Evolutionary conservation across 2,888 invertebrate genomes (phyloP), one percentile per base, ranked within the genome.

Genomic region (Deilephila porcellus): DNA sequence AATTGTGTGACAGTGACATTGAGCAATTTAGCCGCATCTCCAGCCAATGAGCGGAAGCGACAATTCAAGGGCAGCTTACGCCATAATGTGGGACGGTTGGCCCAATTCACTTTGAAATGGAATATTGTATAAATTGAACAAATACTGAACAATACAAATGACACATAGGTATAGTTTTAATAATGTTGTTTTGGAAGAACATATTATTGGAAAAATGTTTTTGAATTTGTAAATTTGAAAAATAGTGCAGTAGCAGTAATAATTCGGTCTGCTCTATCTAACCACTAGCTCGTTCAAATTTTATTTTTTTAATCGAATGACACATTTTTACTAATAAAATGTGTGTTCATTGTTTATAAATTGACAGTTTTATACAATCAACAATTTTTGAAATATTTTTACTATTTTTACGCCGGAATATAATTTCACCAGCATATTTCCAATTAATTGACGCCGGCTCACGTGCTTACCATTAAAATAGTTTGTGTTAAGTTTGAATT

Each of bases 401-500:
- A 25, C 17, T 8, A 19, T 60, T 45, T 52, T 14, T 25, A 6
- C 4, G 56, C 4, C 17, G 4, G n/a, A 1, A 56, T 56, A n/a
- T 56, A n/a, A 56, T 56, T 56, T 56, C 17, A 56, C 5, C 56
- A n/a, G 17, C 25, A 52, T 52, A 52, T 67, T 52, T 52, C 11
- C 52, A 45, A 45, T 67, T 29, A 67, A 45, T 52, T 52, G 17
- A 19, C 25, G 25, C 25, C 67, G 45, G 14, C 52, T 67, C 67
- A 52, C 67, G 67, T 67, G 67, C 67, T 67, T 67, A 20, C 67
- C 67, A 67, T 67, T 67, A 67, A 52, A 67, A 67, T 67, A 67
- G 67, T 67, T 52, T 67, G 67, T 63, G 20, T 70, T 74, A 14
- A 59, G 59, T 71, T 60, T 56, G 62, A 32, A 67, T 74, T 74